Conservation (phyloP, 2,888 invertebrate species). For the Nemotelus nigrinus region DNA sequence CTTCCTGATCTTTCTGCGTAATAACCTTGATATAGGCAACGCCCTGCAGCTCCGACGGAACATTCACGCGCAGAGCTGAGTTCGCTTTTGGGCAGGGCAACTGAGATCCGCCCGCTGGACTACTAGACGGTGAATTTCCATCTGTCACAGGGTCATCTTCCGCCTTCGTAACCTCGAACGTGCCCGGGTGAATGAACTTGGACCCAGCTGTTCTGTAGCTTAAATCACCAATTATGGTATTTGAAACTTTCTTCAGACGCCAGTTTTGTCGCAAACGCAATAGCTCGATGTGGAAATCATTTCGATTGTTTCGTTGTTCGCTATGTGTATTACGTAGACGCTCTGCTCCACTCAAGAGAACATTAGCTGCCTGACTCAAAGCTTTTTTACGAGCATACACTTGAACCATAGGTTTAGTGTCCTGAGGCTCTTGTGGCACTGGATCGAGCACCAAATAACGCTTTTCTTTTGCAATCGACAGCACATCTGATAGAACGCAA, state of each 20-base stretch:
- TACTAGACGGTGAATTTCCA: slow-evolving; percentile 68
- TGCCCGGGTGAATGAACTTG: slow-evolving; percentile 91
- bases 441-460: slow-evolving; percentile 95
- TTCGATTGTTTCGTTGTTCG: slow-evolving; percentile 79
- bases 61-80: slow-evolving; percentile 88
- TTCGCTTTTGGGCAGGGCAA: slow-evolving; percentile 69
- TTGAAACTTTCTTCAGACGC: slow-evolving; percentile 95
- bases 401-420: slow-evolving; percentile 87
- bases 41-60: slow-evolving; percentile 94
- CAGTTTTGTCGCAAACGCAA: slow-evolving; percentile 90
- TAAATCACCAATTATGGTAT: slow-evolving; percentile 93
- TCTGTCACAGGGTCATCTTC: slow-evolving; percentile 69
- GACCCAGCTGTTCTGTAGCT: slow-evolving; percentile 97
- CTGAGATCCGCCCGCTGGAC: slow-evolving; percentile 60
- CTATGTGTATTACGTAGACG: slow-evolving; percentile 82
- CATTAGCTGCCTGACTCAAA: slow-evolving; percentile 84
- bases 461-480: slow-evolving; percentile 92
- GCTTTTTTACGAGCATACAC: slow-evolving; percentile 95
- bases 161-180: slow-evolving; percentile 95
- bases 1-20: slow-evolving; percentile 94
- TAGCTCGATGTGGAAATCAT: slow-evolving; percentile 93
- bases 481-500: slow-evolving; percentile 90
- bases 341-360: slow-evolving; percentile 87
- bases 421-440: slow-evolving; percentile 83
- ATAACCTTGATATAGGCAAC: slow-evolving; percentile 96